Evolutionary conservation across 2,888 invertebrate species (phyloP), one percentile per base, ranked within the genome.

Genomic region (Tachina grossa): DNA sequence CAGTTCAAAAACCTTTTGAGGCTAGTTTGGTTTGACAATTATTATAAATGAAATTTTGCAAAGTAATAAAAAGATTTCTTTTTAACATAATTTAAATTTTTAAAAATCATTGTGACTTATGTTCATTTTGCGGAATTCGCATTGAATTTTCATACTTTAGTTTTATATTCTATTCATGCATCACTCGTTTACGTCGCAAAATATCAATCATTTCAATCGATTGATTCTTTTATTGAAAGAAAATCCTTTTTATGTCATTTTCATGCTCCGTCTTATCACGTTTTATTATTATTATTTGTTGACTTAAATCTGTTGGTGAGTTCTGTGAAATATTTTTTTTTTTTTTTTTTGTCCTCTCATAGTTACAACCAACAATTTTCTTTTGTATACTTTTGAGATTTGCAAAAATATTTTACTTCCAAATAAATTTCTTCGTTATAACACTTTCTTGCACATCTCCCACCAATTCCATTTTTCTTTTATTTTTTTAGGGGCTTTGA

Each of bases 371-470:
- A 16, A 45, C n/a, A 61, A 65, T 11, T 61, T 68, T 68, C 16
- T 53, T 81, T 72, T 85, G 74, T 85, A 82, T 85, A 57, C 66
- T 69, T 69, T 74, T 65, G 74, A 74, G 84, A 78, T 82, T 85
- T 69, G 63, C 84, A 78, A 74, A 78, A 45, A 45, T 57, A 72
- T 71, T 72, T 59, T 47, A 11, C 59, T 66, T 59, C 43, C 68
- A 13, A 43, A 4, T 53, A 63, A 71, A 59, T 61, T 22, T 47
- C 2, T 59, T 59, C 41, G 16, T 59, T 49, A 19, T 43, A 59
- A 74, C 65, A 72, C 74, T 66, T 65, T 39, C n/a, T 8, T 14
- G 9, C 13, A 19, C 22, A 13, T 51, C n/a, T 45, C 1, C 11
- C 14, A 63, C 11, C 14, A 63, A 9, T 16, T 13, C 41, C 22